Percentiles rank a stretch among this genome's conserved stretches.
Conservation (phyloP, 2,888 invertebrate genomes). For the Stegana nigrithorax region DNA sequence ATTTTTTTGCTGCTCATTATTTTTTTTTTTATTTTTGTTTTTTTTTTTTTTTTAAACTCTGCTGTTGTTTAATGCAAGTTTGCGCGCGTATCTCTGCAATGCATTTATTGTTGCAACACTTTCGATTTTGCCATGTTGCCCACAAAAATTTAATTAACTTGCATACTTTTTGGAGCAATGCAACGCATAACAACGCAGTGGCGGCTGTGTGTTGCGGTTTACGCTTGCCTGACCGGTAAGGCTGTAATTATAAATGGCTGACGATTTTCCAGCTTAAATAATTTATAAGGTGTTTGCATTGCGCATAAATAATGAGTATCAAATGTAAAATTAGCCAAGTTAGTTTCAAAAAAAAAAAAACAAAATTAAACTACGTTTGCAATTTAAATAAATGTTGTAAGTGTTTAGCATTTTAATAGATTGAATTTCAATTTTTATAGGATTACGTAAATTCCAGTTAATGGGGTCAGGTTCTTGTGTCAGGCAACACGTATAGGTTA, state of each 20-base stretch:
- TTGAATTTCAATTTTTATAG: too few relatives aligned
- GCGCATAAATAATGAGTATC: too few relatives aligned
- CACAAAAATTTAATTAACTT: slow-evolving; percentile 53
- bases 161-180: slow-evolving; percentile 20
- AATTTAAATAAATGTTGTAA: too few relatives aligned
- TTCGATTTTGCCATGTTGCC: slow-evolving; percentile 26
- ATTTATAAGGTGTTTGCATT: neutral
- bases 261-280: neutral
- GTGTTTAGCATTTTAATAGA: too few relatives aligned
- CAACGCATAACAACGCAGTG: neutral
- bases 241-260: too few relatives aligned
- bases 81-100: neutral
- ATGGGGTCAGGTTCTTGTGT: too few relatives aligned
- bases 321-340: too few relatives aligned
- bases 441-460: too few relatives aligned
- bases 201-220: neutral
- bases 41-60: neutral
- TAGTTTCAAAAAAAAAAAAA: too few relatives aligned
- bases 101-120: slow-evolving; percentile 27
- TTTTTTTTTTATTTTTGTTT: neutral
- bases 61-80: slow-evolving; percentile 17
- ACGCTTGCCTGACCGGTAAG: too few relatives aligned
- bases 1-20: neutral
- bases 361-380: too few relatives aligned
- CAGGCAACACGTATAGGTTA: too few relatives aligned